Percentiles rank a stretch among this genome's conserved stretches.
Conservation (phyloP, 1,140 invertebrate genomes). For the Centruroides vittatus region DNA sequence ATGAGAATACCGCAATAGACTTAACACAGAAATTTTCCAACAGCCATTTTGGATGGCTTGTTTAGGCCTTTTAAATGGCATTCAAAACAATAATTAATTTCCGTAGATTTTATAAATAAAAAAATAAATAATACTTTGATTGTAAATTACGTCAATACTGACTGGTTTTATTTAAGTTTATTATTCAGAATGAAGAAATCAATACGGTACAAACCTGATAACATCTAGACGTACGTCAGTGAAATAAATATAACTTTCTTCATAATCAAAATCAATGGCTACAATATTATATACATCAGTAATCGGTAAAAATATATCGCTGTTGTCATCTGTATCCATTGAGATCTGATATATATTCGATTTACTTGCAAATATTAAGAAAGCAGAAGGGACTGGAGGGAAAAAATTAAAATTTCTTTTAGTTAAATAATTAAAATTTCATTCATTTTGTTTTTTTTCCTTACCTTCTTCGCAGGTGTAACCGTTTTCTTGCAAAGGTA, state of each 20-base stretch:
- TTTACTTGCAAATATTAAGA: constrained; percentile 69
- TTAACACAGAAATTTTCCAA: too few species aligned
- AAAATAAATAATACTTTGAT: background rate
- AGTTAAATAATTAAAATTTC: too few species aligned
- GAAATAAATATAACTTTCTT: constrained; percentile 29
- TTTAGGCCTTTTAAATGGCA: too few species aligned
- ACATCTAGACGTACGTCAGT: constrained; percentile 33
- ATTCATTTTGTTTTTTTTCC: background rate
- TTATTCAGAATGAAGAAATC: background rate
- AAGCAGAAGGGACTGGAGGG: constrained; percentile 56
- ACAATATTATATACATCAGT: constrained; percentile 33
- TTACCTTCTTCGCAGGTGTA: constrained; percentile 39
- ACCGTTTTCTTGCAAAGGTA: constrained; percentile 51
- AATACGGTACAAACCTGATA: constrained; percentile 25
- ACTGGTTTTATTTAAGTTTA: background rate
- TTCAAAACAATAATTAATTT: too few species aligned
- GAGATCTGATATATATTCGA: constrained; percentile 66
- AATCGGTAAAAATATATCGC: constrained; percentile 65
- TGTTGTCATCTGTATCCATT: constrained; percentile 55
- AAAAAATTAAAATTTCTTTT: constrained; percentile 13
- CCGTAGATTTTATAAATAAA: background rate
- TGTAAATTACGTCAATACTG: background rate
- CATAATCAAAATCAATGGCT: constrained; percentile 32
- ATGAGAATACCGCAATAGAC: too few species aligned
- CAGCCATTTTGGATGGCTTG: too few species aligned